A percentile compares a stretch with the other conserved stretches of the same genome.
Evolutionary conservation across 2,888 invertebrate genomes (phyloP).

Genomic region (Podotricha telesiphe): DNA sequence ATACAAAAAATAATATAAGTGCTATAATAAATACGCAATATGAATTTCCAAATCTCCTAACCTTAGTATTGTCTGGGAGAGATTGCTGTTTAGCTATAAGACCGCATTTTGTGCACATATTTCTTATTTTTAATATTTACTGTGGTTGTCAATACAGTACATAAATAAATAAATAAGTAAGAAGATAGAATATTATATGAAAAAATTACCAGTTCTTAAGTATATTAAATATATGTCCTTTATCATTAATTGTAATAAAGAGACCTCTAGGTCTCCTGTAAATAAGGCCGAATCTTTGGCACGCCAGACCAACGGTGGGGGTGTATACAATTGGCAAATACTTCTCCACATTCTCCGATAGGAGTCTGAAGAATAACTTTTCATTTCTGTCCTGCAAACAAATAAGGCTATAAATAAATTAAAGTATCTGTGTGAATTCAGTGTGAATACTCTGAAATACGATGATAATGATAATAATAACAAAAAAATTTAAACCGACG

Average conservation of each 20-base stretch:
- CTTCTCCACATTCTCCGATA: constrained; percentile 95
- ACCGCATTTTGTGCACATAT: too few species aligned
- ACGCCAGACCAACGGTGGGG: constrained; percentile 98
- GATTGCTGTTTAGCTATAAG: too few species aligned
- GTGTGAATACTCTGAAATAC: background rate
- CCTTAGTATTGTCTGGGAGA: too few species aligned
- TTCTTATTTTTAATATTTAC: too few species aligned
- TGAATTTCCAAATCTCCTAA: too few species aligned
- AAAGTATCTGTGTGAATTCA: constrained; percentile 31
- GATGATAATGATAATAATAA: background rate
- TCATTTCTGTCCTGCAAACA: constrained; percentile 95
- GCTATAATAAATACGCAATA: too few species aligned
- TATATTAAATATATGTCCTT: constrained; percentile 95
- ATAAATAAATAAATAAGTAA: too few species aligned
- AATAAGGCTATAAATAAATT: constrained; percentile 43
- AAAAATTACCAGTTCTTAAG: constrained; percentile 92
- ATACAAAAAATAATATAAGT: too few species aligned
- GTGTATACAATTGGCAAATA: constrained; percentile 99
- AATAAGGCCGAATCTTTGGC: constrained; percentile 98
- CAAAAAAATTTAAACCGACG: too few species aligned
- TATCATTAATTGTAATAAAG: constrained; percentile 97
- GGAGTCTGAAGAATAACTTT: constrained; percentile 95
- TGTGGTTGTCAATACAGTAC: too few species aligned
- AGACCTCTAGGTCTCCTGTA: constrained; percentile 97
- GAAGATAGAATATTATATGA: too few species aligned